Base-by-base conservation (phyloP, 2,888 invertebrate species). In the Desoria tigrina region DNA sequence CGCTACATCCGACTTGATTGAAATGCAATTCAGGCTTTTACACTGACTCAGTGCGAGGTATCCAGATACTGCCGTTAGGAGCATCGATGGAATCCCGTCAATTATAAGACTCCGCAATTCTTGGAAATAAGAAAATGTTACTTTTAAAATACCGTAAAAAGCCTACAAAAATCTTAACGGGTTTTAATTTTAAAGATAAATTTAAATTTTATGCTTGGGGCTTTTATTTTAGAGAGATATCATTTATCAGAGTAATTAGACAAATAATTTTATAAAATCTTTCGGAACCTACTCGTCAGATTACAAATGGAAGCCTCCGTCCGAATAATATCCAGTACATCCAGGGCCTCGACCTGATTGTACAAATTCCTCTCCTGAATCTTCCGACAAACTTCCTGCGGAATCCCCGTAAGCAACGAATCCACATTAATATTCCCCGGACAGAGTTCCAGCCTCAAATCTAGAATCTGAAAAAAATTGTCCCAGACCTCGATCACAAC, bases 361-460 rank as follows among this genome's bases (percentile, higher is more conserved):
- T 63, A 71, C 51, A 71, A 59, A 58, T 71, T 68, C 27, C 57
- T 61, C 37, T 71, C 71, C 42, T 71, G 71, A 57, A 71, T 71
- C 50, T 68, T 63, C 37, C 63, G 49, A 37, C 71, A 71, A 42
- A 71, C 71, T 51, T 71, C 68, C 27, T 68, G 62, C 9, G 71
- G 71, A 50, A 71, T 68, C 16, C 71, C 71, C 4, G 71, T 71
- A 55, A 71, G 32, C 9, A 71, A 28, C 9, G 71, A 68, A 53
- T 71, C 71, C 14, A 68, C 60, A 56, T 66, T 66, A 18, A 66
- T 37, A 60, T 71, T 71, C 3, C 45, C 51, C 7, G 67, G 65
- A 51, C 65, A 55, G 2, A 65, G 49, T 24, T 60, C 65, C 11
- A 71, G 58, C 7, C 55, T 39, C n/a, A 71, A 45, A 24, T 68